These are phyloP conservation scores for Labeo calbasu DNA, from an alignment of 2,797 vertebrate genomes.

Conservation along the genomic window DNA sequence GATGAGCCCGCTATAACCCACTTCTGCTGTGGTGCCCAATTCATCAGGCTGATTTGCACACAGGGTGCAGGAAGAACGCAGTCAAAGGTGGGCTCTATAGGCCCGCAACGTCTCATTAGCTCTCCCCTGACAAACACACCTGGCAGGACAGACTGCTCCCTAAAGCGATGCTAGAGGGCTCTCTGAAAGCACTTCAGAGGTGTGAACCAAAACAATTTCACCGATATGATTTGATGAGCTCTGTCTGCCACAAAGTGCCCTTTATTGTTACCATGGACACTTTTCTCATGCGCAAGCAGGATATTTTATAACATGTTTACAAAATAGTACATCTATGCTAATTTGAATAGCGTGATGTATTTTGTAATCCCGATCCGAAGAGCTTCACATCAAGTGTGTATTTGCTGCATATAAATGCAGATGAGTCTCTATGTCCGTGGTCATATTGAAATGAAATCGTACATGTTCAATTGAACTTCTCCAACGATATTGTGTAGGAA, in stretches of 20 bases:
- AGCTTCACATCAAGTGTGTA: background rate
- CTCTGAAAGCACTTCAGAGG: slow-evolving; percentile 20
- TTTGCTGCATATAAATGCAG: slow-evolving; percentile 13
- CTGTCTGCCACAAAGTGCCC: slow-evolving; percentile 7
- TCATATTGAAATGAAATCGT: slow-evolving; percentile 26
- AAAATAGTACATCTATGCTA: background rate
- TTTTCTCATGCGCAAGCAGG: slow-evolving; percentile 2
- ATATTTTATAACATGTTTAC: slow-evolving; percentile 9
- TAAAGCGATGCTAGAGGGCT: background rate
- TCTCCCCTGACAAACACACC: slow-evolving; percentile 41
- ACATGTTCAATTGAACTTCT: slow-evolving; percentile 30
- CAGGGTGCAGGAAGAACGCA: slow-evolving; percentile 30
- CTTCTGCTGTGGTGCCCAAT: slow-evolving; percentile 57
- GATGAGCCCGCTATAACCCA: slow-evolving; percentile 56
- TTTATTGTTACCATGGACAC: slow-evolving; percentile 13
- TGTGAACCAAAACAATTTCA: slow-evolving; percentile 1
- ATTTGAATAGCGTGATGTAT: background rate
- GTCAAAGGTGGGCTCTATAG: slow-evolving; percentile 32
- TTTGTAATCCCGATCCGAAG: background rate
- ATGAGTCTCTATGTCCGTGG: slow-evolving; percentile 13
- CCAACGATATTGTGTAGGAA: slow-evolving; percentile 6
- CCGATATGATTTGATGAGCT: background rate
- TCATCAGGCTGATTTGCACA: slow-evolving; percentile 61
- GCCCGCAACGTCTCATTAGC: slow-evolving; percentile 48
- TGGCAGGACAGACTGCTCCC: slow-evolving; percentile 36